Evolutionary conservation across 2,797 vertebrate species (phyloP), one percentile per base, ranked within the genome.

Genomic region (Trachops cirrhosus): DNA sequence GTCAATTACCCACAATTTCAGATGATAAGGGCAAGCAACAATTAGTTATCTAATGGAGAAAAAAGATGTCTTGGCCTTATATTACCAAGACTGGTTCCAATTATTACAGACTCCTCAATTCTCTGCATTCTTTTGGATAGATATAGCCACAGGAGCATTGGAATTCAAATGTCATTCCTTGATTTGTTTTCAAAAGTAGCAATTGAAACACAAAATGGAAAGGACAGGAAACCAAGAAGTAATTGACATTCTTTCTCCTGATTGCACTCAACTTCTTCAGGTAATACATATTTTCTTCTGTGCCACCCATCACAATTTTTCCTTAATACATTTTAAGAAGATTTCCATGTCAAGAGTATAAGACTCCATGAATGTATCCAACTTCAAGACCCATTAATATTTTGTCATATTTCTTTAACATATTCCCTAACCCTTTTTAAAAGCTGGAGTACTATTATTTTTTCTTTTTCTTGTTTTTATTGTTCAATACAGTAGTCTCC

Each of bases 131-230:
- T 37, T 88, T 73, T 82, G 24, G 39, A 44, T 91, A 89, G 18
- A 93, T 18, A 74, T 67, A 93, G 39, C 24, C 84, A 94, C 44
- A 91, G 68, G 22, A 73, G 39, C 50, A 86, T 41, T 91, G 39
- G 9, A 67, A 93, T 62, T 96, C 46, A 96, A 91, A 93, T 96
- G 82, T 70, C 46, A 32, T 91, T 91, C 26, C 34, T 94, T 91
- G 52, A 94, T 73, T 71, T 93, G 12, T 86, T 94, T 96, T 91
- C 48, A 90, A 93, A 80, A 82, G 64, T 87, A 89, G 75, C n/a
- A 90, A 44, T 57, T 84, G 64, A 90, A 87, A 64, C 89, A 88
- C 48, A 89, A 50, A 89, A 48, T 80, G 34, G 71, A 96, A 96
- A 82, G 14, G 21, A 85, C 48, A 77, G 70, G 57, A 93, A 41